Conservation (phyloP, 2,113 vertebrate genomes). For the Phalacrocorax brasilianus region DNA sequence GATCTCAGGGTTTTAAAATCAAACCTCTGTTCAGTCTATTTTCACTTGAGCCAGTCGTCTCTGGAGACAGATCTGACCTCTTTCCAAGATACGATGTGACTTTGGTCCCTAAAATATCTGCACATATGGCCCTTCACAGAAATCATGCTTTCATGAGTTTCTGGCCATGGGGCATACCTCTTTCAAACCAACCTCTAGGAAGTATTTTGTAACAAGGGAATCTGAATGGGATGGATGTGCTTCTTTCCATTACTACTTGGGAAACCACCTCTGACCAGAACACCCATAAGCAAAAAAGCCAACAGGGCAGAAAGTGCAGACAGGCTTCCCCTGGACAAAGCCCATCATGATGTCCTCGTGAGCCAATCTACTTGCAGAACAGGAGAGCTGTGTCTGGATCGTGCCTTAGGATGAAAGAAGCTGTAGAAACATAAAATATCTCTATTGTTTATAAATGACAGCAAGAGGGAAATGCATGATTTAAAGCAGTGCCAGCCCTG, state of each 20-base stretch:
- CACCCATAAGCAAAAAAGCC: neutral
- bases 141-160: neutral
- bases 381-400: neutral
- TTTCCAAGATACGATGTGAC: neutral
- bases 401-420: neutral
- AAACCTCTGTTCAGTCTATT: neutral
- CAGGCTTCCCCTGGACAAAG: neutral
- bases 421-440: constrained; percentile 1
- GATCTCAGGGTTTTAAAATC: neutral
- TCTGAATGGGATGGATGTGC: neutral
- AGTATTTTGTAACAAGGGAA: neutral
- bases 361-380: neutral
- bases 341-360: neutral
- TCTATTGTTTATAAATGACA: neutral
- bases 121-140: neutral
- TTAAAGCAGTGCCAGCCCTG: neutral
- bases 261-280: neutral
- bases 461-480: neutral
- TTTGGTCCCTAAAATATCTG: neutral
- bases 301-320: neutral
- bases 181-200: neutral
- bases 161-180: neutral
- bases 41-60: neutral
- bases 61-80: neutral
- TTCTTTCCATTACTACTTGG: neutral